Percentiles rank a stretch among this genome's conserved stretches.
These are phyloP conservation scores for Philotrypesis tridentata DNA, from an alignment of 1,140 invertebrate species.

Conservation along the genomic window DNA sequence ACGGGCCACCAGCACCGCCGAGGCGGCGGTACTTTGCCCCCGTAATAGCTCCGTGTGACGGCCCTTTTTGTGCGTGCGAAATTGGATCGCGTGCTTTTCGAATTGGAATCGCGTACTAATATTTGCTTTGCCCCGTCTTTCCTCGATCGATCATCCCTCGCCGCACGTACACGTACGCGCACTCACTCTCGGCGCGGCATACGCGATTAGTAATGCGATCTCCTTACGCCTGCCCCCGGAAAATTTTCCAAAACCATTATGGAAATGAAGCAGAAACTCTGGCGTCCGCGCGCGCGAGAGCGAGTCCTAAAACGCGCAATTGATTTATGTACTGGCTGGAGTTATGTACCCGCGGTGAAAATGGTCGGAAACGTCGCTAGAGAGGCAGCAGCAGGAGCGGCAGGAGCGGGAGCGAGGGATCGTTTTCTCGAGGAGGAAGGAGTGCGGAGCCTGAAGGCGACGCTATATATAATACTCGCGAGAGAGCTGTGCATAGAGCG, in stretches of 20 bases:
- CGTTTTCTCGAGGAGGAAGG: conserved; percentile 22
- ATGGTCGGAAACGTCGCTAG: conserved; percentile 30
- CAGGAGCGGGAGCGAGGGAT: conserved; percentile 3
- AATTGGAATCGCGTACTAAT: neutral
- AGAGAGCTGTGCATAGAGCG: neutral
- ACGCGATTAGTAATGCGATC: too few relatives aligned
- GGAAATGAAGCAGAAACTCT: conserved; percentile 31
- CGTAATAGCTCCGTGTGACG: neutral
- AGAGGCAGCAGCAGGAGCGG: neutral
- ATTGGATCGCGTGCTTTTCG: neutral
- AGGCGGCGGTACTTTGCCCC: neutral
- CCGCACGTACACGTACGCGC: too few relatives aligned
- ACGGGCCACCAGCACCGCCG: too few relatives aligned
- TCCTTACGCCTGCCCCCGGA: conserved; percentile 12
- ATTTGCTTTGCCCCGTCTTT: too few relatives aligned
- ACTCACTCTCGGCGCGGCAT: neutral
- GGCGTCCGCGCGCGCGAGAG: neutral
- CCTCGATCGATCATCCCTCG: conserved; percentile 1
- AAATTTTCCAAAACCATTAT: conserved; percentile 32
- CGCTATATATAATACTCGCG: neutral
- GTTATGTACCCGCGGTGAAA: conserved; percentile 36
- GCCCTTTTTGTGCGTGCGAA: neutral
- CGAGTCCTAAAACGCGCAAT: conserved; percentile 28
- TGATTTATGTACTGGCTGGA: conserved; percentile 38
- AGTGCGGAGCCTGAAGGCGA: neutral